Base-by-base conservation (phyloP, 1,140 invertebrate species). In the Colletes gigas region DNA sequence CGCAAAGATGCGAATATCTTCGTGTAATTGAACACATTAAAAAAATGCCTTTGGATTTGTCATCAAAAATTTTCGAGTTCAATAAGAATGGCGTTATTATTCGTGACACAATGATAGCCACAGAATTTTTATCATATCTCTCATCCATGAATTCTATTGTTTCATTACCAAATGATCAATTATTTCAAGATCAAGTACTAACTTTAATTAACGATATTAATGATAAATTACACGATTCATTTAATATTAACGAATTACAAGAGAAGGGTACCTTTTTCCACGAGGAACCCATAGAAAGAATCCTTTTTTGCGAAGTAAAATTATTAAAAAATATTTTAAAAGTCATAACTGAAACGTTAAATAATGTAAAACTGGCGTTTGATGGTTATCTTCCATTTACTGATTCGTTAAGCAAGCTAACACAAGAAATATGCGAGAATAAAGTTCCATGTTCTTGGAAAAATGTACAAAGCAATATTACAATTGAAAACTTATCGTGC, bases 1-100 rank as follows among this genome's bases (percentile, higher is more conserved):
- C 96, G 0, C 93, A 94, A 39, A 89, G 95, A 87, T 95, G 93
- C 70, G 95, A 96, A 84, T 96, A 96, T 90, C 93, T 94, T 67
- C 95, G 96, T 86, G 96, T 96, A 88, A 86, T 97, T 15, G 94
- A 95, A 73, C 95, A 96, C 83, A 95, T 97, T 59, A 94, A 95
- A 83, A 90, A 91, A 63, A 71, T 90, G 47, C 67, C 87, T 4
- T 47, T 44, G n/a, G 91, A 92, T 70, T 91, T 94, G 19, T 88
- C 93, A n/a, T 94, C 95, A 0, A 93, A 94, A 87, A 92, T 96
- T 21, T 96, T 95, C 89, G 95, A 95, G n/a, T 93, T 95, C 84
- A 94, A 96, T 85, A 93, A 94, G 57, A 96, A 95, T 91, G 95
- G 95, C 39, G 93, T 94, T 80, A 94, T 96, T 73, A 94, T 93